Percentiles rank a stretch among this genome's conserved stretches.
These are phyloP conservation scores for Rhopalosiphum padi DNA, from an alignment of 1,140 invertebrate genomes.

Conservation along the genomic window DNA sequence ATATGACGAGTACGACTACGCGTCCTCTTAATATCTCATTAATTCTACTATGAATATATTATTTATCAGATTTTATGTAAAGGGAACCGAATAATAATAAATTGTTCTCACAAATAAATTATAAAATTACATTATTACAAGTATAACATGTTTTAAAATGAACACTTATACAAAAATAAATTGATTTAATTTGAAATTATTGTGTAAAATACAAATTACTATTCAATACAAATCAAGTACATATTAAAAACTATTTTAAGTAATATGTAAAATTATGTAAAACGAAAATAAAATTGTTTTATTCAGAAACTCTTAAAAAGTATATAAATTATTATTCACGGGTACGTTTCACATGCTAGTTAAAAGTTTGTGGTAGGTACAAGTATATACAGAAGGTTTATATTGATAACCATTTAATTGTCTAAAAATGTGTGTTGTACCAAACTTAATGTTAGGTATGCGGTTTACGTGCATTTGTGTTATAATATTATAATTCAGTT, in stretches of 20 bases:
- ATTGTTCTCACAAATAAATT: neutral
- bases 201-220: neutral
- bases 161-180: neutral
- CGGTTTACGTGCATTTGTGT: neutral
- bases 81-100: neutral
- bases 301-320: neutral
- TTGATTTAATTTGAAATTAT: neutral
- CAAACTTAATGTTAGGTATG: neutral
- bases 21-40: neutral
- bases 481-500: neutral
- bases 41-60: neutral
- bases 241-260: neutral
- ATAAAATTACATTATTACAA: neutral
- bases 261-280: constrained; percentile 1
- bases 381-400: neutral
- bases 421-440: neutral
- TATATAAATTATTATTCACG: neutral
- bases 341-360: neutral
- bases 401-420: neutral
- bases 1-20: no score
- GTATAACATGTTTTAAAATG: neutral
- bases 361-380: no score
- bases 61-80: neutral
- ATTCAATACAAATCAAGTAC: neutral
- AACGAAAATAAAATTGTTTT: neutral